Percentiles rank a stretch among this genome's conserved stretches.
These are phyloP conservation scores for Lemur catta DNA, from an alignment of 2,797 vertebrate genomes.

Conservation along the genomic window DNA sequence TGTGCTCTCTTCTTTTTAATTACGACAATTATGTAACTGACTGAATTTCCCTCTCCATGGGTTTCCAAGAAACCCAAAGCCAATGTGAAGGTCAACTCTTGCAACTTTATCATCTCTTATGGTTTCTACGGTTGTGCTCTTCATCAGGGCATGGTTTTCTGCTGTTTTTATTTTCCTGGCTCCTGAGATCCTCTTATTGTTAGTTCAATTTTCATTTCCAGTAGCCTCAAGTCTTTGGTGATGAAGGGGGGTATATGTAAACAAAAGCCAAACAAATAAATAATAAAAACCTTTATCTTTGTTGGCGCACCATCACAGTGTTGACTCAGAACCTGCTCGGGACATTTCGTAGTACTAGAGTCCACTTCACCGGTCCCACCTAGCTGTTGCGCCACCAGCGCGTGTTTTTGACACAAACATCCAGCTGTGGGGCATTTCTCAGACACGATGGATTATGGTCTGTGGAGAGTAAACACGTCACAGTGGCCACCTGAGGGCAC, in stretches of 20 bases:
- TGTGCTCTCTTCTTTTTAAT: background rate
- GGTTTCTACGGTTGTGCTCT: background rate
- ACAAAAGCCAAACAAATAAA: background rate
- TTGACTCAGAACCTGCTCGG: slow-evolving; percentile 19
- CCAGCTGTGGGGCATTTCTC: background rate
- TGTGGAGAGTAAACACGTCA: background rate
- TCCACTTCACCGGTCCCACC: background rate
- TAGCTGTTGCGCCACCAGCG: slow-evolving; percentile 41
- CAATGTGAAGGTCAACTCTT: background rate
- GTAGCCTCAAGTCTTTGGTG: background rate
- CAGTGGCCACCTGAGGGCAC: background rate
- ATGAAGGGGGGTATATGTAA: background rate
- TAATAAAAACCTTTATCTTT: slow-evolving; percentile 30
- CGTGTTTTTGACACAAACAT: slow-evolving; percentile 18
- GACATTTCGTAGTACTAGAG: background rate
- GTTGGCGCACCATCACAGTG: background rate
- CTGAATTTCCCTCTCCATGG: background rate
- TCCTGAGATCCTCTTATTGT: background rate
- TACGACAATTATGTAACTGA: background rate
- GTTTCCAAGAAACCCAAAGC: background rate
- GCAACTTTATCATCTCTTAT: background rate
- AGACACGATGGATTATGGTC: background rate
- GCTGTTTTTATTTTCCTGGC: background rate
- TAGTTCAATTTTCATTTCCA: background rate
- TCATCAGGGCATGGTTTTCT: background rate